Evolutionary conservation across 2,797 vertebrate genomes (phyloP), one percentile per base, ranked within the genome.

Genomic region (Tokudaia tokunoshimensis): DNA sequence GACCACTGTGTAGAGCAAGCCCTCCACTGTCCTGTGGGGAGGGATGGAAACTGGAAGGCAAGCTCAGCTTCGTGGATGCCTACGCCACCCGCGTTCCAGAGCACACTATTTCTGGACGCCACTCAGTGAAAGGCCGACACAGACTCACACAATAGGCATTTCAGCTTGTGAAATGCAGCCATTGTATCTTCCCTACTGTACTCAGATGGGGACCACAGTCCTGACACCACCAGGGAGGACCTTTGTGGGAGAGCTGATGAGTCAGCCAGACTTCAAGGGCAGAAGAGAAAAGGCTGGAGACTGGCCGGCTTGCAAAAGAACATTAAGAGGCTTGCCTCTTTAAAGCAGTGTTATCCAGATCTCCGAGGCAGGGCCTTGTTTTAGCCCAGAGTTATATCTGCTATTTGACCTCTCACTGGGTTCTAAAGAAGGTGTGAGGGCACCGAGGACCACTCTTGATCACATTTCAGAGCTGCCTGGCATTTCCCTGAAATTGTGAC

Each of bases 111-210:
- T 47, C 80, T 98, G 97, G 97, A 96, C 75, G 75, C 74, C 65
- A 44, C 97, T 98, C 98, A 98, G 88, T 41, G 97, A 93, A 86
- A 7, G 91, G 97, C 94, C 78, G 96, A 0, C 96, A 97, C 94
- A 87, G 37, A n/a, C 94, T 96, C 55, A 47, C 97, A 98, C 98
- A 98, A 98, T 97, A 98, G 97, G 97, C 72, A 94, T 97, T 97
- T 98, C 91, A 97, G 81, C 94, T 76, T 92, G 96, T 97, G 98
- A 98, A 98, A 98, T 89, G 86, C 87, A 94, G 83, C 96, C 91
- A 96, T 97, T 98, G 98, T 98, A 96, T 85, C 94, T 85, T 67
- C 93, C 70, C 96, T 97, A 97, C 98, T 97, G 98, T 97, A 97
- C 91, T 95, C 47, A 14, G 96, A 82, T 85, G 96, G 95, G 74